A percentile compares a stretch with the other conserved stretches of the same genome.
Conservation (phyloP, 2,888 invertebrate species). For the Nymphalis c-album region DNA sequence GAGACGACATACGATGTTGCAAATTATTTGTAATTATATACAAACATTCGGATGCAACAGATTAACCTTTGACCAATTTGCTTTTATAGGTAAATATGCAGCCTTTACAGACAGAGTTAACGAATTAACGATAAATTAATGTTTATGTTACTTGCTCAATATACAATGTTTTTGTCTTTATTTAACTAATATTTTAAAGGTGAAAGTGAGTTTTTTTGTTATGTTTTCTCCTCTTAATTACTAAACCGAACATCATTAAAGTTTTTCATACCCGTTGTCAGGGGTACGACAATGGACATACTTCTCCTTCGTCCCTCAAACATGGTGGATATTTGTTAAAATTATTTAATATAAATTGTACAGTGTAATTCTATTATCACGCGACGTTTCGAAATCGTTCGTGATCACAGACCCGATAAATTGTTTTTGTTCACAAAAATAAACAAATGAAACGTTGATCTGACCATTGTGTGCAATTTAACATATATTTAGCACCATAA, state of each 20-base stretch:
- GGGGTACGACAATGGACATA: no score
- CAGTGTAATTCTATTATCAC: background rate
- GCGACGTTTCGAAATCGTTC: background rate
- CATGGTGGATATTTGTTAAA: no score
- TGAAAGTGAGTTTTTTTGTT: background rate
- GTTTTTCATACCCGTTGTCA: no score
- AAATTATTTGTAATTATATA: background rate
- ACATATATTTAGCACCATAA: slow-evolving; percentile 30
- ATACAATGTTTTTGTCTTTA: background rate
- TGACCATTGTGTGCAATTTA: slow-evolving; percentile 21
- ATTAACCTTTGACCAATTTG: slow-evolving; percentile 7
- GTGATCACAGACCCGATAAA: background rate
- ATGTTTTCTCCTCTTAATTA: no score
- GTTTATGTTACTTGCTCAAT: background rate
- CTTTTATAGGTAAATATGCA: slow-evolving; percentile 8
- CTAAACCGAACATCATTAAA: no score
- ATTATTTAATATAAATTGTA: no score
- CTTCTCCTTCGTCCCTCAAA: no score
- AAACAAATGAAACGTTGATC: slow-evolving; percentile 11
- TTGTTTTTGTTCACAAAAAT: slow-evolving; percentile 5
- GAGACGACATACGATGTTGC: background rate
- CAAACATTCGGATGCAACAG: slow-evolving; percentile 6
- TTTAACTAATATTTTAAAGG: no score
- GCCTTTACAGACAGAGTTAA: background rate
- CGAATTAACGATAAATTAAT: slow-evolving; percentile 5